Evolutionary conservation across 2,113 vertebrate species (phyloP).

Genomic region (Otis tarda): DNA sequence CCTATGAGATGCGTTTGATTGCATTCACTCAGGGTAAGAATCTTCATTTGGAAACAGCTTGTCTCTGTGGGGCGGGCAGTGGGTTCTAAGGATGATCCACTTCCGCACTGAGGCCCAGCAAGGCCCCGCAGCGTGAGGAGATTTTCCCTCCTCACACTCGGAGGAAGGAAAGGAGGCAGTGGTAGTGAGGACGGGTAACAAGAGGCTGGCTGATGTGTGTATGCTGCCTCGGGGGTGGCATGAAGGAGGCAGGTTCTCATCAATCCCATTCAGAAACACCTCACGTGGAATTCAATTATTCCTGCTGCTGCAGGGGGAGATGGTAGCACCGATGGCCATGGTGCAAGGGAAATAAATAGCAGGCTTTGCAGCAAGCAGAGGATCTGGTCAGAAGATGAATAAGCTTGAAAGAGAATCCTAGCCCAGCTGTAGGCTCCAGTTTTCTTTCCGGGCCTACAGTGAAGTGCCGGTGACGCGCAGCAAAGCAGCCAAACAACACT

Average conservation of each 20-base stretch:
- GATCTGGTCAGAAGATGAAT: not conserved
- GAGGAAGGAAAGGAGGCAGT: not conserved
- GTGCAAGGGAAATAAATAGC: not conserved
- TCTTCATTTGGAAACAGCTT: not conserved
- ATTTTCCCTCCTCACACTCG: rapidly evolving
- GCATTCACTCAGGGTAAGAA: not conserved
- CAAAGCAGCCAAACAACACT: not conserved
- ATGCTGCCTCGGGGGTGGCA: rapidly evolving
- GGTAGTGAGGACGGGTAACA: too few species aligned
- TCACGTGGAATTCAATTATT: not conserved
- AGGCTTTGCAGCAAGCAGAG: not conserved
- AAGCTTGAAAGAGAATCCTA: not conserved
- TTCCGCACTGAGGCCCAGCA: not conserved
- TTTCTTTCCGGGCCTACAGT: not conserved
- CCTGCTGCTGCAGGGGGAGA: not conserved
- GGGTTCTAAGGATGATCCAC: not conserved
- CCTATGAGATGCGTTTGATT: not conserved
- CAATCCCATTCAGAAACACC: not conserved
- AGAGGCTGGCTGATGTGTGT: rapidly evolving
- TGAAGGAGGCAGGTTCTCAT: not conserved
- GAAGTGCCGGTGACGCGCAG: not conserved
- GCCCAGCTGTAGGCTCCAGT: not conserved
- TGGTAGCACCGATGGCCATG: not conserved
- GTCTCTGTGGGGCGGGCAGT: not conserved
- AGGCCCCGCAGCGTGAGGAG: not conserved